A percentile compares a stretch with the other conserved stretches of the same genome.
These are phyloP conservation scores for Rhamphomyia laevipes DNA, from an alignment of 2,888 invertebrate genomes.

Conservation along the genomic window DNA sequence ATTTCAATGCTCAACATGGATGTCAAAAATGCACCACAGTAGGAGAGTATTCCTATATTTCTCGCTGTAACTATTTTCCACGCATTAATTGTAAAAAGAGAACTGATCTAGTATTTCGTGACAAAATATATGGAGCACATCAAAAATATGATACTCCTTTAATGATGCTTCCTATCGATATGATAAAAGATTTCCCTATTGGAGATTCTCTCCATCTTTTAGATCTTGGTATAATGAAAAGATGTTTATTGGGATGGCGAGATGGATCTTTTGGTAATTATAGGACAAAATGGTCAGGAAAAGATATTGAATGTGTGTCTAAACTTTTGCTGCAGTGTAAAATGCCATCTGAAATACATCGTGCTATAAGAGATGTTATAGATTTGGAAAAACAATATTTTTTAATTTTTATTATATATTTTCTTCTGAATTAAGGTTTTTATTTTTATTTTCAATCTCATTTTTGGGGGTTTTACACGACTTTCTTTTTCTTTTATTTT, in stretches of 20 bases:
- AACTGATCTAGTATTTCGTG: conserved; percentile 15
- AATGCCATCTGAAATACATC: conserved; percentile 14
- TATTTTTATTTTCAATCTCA: too few species aligned
- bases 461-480: too few species aligned
- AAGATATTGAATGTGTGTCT: not conserved
- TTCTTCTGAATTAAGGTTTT: too few species aligned
- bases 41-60: not conserved
- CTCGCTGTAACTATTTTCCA: not conserved
- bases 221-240: conserved; percentile 16
- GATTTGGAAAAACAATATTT: too few species aligned
- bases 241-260: conserved; percentile 14
- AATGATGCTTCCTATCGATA: conserved; percentile 16
- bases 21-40: not conserved
- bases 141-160: conserved; percentile 1
- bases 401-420: too few species aligned
- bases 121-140: conserved; percentile 7
- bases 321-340: conserved; percentile 7
- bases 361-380: conserved; percentile 14
- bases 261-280: conserved; percentile 15
- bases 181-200: conserved; percentile 18
- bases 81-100: conserved; percentile 11
- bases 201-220: conserved; percentile 17
- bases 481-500: too few species aligned
- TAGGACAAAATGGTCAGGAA: too few species aligned
- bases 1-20: not conserved